Evolutionary conservation across 2,888 invertebrate genomes (phyloP), one percentile per base, ranked within the genome.

Genomic region (Parascotia fuliginaria): DNA sequence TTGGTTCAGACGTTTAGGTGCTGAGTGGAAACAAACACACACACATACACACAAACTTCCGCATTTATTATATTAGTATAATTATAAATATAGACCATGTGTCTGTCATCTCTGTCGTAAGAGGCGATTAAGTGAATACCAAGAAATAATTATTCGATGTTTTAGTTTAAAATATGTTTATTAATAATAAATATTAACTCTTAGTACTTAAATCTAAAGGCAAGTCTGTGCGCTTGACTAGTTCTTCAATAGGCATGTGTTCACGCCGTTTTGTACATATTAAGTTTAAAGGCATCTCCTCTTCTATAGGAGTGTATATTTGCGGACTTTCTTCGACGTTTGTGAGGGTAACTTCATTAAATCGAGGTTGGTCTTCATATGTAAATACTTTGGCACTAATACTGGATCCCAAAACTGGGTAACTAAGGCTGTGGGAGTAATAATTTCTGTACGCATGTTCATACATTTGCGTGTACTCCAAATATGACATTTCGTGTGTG

Each of bases 151-250:
- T 9, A 47, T n/a, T 27, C 24, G 7, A 7, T 24, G 39, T 37
- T 12, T 28, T 19, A 16, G 9, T 33, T 41, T 42, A 19, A 22
- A 43, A 50, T 53, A 55, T n/a, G 45, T 57, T 38, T 68, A 64
- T 59, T 55, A 57, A 51, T 59, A 65, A 70, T 70, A 55, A 70
- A 78, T 71, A 73, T 79, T 76, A 84, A 88, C 91, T 92, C 68
- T 92, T 92, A 61, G 92, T 92, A 78, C 94, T 94, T 88, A 94
- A 93, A 89, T 94, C 94, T 88, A 94, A 85, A 44, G 94, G 94
- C 64, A 91, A 83, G 78, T 94, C 94, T 57, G 93, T 81, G 33
- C 80, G 78, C 72, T 76, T 85, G 77, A 89, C 79, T 81, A 89
- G 80, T 48, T 85, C 81, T 54, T 86, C 87, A 39, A 89, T 79